These are phyloP conservation scores for Himalopsyche anomala DNA, from an alignment of 2,888 invertebrate species.

Conservation along the genomic window DNA sequence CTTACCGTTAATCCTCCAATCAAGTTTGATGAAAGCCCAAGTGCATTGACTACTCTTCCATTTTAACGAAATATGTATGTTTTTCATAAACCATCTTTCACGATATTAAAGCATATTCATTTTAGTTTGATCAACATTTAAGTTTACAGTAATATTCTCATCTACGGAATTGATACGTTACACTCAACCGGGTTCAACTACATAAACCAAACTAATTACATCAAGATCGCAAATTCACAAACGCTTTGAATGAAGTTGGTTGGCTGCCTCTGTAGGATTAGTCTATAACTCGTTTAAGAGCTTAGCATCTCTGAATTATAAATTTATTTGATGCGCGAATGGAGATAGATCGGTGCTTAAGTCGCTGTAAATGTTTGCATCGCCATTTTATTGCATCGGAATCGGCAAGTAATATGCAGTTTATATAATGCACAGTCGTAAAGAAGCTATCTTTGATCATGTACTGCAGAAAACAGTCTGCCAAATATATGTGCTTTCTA, in stretches of 20 bases:
- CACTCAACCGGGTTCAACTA: background rate
- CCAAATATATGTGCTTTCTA: background rate
- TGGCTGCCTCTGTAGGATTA: background rate
- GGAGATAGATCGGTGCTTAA: slow-evolving; percentile 45
- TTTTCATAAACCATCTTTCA: too few relatives aligned
- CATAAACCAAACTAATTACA: slow-evolving; percentile 2
- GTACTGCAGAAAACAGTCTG: background rate
- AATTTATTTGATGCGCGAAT: slow-evolving; percentile 49
- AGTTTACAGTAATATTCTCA: background rate
- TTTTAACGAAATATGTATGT: too few relatives aligned
- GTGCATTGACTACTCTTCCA: too few relatives aligned
- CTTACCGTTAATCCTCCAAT: too few relatives aligned
- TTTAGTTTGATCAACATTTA: background rate
- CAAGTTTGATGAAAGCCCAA: too few relatives aligned
- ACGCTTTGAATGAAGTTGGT: background rate
- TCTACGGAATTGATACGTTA: background rate
- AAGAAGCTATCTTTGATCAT: background rate
- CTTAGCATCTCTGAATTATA: slow-evolving; percentile 44
- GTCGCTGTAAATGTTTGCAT: slow-evolving; percentile 47
- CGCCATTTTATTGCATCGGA: slow-evolving; percentile 50
- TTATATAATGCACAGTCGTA: background rate
- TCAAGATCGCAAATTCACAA: background rate
- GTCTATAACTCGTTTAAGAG: slow-evolving; percentile 20
- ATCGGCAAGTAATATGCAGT: slow-evolving; percentile 6
- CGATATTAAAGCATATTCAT: background rate